A percentile compares a stretch with the other conserved stretches of the same genome.
Conservation (phyloP, 2,888 invertebrate species). For the Tipula vernalis region DNA sequence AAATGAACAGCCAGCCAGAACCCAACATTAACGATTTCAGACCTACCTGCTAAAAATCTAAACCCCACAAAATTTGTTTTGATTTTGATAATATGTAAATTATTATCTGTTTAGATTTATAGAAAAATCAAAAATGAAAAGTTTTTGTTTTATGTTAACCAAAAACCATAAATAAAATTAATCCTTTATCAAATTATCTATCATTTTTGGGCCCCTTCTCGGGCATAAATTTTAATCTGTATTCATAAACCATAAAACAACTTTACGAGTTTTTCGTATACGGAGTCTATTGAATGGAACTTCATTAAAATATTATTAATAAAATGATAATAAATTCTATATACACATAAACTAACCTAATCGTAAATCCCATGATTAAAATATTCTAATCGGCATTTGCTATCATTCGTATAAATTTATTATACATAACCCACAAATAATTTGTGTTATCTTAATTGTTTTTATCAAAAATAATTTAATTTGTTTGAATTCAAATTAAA, state of each 20-base stretch:
- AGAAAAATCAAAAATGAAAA: neutral
- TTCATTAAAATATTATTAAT: neutral
- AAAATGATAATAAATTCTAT: neutral
- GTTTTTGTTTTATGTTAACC: neutral
- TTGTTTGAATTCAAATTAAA: neutral
- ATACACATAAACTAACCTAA: neutral
- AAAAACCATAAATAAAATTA: neutral
- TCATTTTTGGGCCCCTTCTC: neutral
- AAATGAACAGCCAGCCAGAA: too few relatives aligned
- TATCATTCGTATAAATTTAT: neutral
- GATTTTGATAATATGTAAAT: too few relatives aligned
- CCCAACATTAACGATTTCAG: too few relatives aligned
- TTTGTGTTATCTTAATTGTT: neutral
- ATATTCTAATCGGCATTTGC: neutral
- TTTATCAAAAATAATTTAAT: neutral
- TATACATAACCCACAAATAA: neutral
- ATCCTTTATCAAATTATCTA: neutral
- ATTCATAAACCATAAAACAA: neutral
- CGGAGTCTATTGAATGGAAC: neutral
- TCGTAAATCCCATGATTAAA: neutral
- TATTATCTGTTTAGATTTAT: too few relatives aligned
- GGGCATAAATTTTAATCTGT: neutral
- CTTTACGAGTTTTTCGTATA: neutral
- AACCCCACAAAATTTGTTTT: too few relatives aligned
- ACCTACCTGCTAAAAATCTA: too few relatives aligned